These are phyloP conservation scores for Toxotes jaculatrix DNA, from an alignment of 2,113 vertebrate species.

Conservation along the genomic window DNA sequence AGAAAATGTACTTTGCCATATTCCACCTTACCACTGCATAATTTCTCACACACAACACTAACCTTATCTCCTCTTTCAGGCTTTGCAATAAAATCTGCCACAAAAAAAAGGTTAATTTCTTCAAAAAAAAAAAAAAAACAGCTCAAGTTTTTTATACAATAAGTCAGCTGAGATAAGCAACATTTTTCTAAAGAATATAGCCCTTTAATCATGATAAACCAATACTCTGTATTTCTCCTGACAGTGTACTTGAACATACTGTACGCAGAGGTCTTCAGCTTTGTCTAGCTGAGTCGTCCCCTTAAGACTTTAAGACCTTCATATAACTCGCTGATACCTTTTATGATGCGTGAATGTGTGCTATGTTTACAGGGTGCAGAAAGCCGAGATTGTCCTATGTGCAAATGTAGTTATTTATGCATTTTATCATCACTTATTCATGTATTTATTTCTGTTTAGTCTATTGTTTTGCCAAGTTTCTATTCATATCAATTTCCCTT, in stretches of 20 bases:
- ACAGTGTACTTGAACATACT: neutral
- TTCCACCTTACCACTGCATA: neutral
- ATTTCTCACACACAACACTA: neutral
- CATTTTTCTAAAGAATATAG: neutral
- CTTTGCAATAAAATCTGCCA: neutral
- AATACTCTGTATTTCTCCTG: neutral
- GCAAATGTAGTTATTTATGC: constrained; percentile 30
- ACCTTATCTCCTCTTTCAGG: neutral
- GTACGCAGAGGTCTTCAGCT: neutral
- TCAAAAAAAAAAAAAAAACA: no score
- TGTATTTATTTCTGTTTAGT: constrained; percentile 29
- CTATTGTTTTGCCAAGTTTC: constrained; percentile 12
- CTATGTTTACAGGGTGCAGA: neutral
- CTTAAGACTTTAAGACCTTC: neutral
- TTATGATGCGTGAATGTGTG: neutral
- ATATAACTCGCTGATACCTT: neutral
- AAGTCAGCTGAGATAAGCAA: neutral
- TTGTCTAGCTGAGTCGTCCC: neutral
- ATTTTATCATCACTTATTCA: constrained; percentile 33
- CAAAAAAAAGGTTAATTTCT: neutral
- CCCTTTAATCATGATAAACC: neutral
- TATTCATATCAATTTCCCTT: constrained; percentile 2
- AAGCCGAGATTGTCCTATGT: neutral
- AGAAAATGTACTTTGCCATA: neutral
- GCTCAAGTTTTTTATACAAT: neutral